Conservation (phyloP, 2,797 vertebrate genomes). For the Ctenosaura bakeri region DNA sequence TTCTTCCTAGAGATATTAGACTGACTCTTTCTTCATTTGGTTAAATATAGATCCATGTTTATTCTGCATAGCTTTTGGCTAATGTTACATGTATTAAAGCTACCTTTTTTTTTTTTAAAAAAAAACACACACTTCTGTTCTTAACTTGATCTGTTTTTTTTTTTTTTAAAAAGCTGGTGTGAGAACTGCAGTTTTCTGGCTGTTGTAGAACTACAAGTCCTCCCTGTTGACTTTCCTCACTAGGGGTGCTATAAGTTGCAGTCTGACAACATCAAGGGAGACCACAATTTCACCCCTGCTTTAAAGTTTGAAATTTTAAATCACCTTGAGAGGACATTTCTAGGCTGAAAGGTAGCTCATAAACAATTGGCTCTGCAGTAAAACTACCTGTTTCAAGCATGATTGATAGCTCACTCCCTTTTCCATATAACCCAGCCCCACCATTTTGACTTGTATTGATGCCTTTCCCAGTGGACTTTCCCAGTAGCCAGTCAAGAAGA, state of each 20-base stretch:
- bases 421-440: background rate
- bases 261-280: too few species aligned
- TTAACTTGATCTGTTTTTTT: too few species aligned
- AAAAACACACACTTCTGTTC: background rate
- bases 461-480: background rate
- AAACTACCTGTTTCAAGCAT: background rate
- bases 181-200: too few species aligned
- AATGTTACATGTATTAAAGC: background rate
- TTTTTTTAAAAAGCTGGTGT: too few species aligned
- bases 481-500: background rate
- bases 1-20: background rate
- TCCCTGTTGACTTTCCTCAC: too few species aligned
- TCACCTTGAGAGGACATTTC: background rate
- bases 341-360: background rate
- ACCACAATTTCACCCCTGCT: too few species aligned
- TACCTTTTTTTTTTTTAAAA: background rate
- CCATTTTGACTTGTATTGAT: background rate
- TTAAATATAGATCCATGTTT: background rate
- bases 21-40: background rate
- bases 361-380: background rate
- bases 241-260: too few species aligned
- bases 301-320: background rate
- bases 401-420: background rate
- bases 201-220: too few species aligned
- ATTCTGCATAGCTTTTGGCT: background rate